A percentile compares a stretch with the other conserved stretches of the same genome.
phyloP scores from a whole-genome alignment of 1,140 invertebrate species.

The Rhagoletis pomonella region DNA sequence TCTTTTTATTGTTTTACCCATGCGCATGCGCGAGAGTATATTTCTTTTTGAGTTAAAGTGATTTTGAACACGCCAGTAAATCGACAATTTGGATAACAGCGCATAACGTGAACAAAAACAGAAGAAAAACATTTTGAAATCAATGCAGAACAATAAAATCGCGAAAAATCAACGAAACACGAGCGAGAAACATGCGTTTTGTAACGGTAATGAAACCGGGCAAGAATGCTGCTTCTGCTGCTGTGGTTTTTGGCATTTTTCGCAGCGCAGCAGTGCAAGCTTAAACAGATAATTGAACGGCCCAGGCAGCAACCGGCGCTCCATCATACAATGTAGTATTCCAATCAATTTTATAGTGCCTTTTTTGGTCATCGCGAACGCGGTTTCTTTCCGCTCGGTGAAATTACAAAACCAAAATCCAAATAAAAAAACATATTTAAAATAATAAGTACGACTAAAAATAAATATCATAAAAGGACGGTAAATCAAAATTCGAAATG shows the following conservation, averaged over 20 bases:
- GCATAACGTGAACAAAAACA: background rate
- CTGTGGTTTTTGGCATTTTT: constrained; percentile 30
- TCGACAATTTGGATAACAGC: constrained; percentile 1
- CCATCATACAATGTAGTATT: no score
- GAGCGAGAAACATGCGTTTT: constrained; percentile 46
- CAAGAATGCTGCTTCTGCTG: constrained; percentile 19
- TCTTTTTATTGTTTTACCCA: background rate
- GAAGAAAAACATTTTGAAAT: background rate
- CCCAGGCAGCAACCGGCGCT: background rate
- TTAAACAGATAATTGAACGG: background rate
- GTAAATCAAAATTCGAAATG: background rate
- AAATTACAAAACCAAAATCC: no score
- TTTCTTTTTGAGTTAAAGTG: constrained; percentile 1
- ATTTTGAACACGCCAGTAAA: constrained; percentile 21
- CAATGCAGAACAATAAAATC: background rate
- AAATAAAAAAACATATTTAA: background rate
- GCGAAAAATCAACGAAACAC: background rate
- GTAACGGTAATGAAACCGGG: constrained; percentile 38
- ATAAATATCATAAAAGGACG: background rate
- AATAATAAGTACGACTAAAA: background rate
- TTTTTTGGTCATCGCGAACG: no score
- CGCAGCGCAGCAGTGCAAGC: background rate
- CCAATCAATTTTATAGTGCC: background rate
- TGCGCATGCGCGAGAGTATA: constrained; percentile 4
- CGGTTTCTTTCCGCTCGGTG: no score